These are phyloP conservation scores for Tetramorium bicarinatum DNA, from an alignment of 2,888 invertebrate genomes.

Conservation along the genomic window DNA sequence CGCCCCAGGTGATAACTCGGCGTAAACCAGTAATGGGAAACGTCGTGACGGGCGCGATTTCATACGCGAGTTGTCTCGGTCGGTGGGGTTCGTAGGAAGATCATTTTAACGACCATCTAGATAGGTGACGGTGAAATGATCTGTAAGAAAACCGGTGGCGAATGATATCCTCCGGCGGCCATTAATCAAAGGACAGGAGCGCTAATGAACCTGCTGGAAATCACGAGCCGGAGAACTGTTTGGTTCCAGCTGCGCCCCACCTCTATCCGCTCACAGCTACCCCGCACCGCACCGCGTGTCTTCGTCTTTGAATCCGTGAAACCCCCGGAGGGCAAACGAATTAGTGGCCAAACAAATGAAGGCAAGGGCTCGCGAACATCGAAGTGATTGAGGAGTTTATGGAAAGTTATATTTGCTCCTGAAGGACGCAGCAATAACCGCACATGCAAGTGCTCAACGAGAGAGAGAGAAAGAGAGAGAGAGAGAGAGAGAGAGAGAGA, in stretches of 20 bases:
- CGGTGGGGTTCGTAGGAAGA: constrained; percentile 70
- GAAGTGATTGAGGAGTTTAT: constrained; percentile 69
- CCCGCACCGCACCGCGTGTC: constrained; percentile 43
- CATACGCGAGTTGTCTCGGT: constrained; percentile 66
- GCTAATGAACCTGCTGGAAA: constrained; percentile 83
- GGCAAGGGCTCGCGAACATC: constrained; percentile 59
- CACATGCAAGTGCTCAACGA: background rate
- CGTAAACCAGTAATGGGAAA: constrained; percentile 69
- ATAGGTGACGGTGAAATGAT: constrained; percentile 82
- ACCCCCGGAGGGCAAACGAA: constrained; percentile 73
- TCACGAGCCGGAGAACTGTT: constrained; percentile 72
- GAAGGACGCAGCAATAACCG: constrained; percentile 32
- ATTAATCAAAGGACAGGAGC: constrained; percentile 85
- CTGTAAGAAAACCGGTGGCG: constrained; percentile 83
- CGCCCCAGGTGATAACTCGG: constrained; percentile 69
- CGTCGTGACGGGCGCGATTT: constrained; percentile 72
- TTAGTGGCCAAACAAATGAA: constrained; percentile 72
- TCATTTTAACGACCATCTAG: constrained; percentile 83
- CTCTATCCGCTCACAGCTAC: constrained; percentile 38
- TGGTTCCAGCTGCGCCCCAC: constrained; percentile 56
- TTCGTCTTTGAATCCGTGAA: constrained; percentile 73
- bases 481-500: background rate
- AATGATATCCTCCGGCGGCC: constrained; percentile 78
- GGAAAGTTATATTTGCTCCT: constrained; percentile 48
- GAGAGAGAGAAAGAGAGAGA: background rate